Conservation (phyloP, 2,888 invertebrate genomes). For the Cosmia pyralina region DNA sequence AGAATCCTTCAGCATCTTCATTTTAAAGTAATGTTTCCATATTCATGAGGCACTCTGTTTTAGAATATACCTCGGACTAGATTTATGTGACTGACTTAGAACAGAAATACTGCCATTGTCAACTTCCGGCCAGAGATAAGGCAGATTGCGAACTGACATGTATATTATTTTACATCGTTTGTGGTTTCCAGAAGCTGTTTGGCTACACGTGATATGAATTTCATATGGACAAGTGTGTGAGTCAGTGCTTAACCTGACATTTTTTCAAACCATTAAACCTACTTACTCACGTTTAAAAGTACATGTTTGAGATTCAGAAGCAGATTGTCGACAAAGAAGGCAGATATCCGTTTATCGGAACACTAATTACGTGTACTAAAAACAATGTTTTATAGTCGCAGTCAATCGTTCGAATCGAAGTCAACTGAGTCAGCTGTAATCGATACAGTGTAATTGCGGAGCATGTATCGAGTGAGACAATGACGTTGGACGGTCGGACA, state of each 20-base stretch:
- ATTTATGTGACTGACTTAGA: slow-evolving; percentile 59
- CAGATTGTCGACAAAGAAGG: slow-evolving; percentile 73
- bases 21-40: neutral
- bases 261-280: slow-evolving; percentile 66
- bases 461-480: slow-evolving; percentile 87
- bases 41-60: slow-evolving; percentile 16
- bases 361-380: slow-evolving; percentile 85
- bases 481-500: slow-evolving; percentile 79
- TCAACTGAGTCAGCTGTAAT: slow-evolving; percentile 86
- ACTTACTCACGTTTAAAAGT: slow-evolving; percentile 68
- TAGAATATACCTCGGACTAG: slow-evolving; percentile 58
- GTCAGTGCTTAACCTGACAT: slow-evolving; percentile 71
- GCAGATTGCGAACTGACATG: slow-evolving; percentile 77
- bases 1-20: neutral
- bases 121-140: slow-evolving; percentile 80
- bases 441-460: slow-evolving; percentile 87
- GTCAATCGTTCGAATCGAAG: slow-evolving; percentile 83
- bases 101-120: slow-evolving; percentile 64
- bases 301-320: slow-evolving; percentile 72
- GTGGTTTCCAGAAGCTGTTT: slow-evolving; percentile 83
- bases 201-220: slow-evolving; percentile 80
- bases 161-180: slow-evolving; percentile 76
- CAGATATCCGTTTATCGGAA: slow-evolving; percentile 78
- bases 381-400: slow-evolving; percentile 85
- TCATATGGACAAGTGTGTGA: slow-evolving; percentile 70